Evolutionary conservation across 2,113 vertebrate genomes (phyloP).

Genomic region (Trachemys scripta): DNA sequence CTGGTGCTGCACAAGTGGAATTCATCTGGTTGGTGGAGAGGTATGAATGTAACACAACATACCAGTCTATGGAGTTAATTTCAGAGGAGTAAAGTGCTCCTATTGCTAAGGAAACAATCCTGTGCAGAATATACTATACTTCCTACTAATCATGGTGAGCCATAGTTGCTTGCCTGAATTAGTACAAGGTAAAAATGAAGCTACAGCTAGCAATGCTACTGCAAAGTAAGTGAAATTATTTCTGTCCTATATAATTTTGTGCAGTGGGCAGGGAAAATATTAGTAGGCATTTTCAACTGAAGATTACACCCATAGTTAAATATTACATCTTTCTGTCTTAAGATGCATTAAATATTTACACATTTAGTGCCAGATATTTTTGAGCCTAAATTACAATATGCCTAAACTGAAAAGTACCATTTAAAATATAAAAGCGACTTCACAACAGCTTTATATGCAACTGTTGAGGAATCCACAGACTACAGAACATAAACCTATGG

Average conservation of each 20-base stretch:
- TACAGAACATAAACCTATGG: not conserved
- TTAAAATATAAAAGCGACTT: not conserved
- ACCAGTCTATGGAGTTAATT: not conserved
- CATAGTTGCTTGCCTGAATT: not conserved
- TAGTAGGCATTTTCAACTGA: not conserved
- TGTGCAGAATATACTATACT: not conserved
- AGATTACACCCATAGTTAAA: not conserved
- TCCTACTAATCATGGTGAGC: not conserved
- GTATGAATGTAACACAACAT: conserved; percentile 33
- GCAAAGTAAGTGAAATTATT: not conserved
- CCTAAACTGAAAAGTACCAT: not conserved
- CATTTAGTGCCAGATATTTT: not conserved
- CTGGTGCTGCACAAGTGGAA: not conserved
- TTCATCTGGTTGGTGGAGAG: conserved; percentile 43
- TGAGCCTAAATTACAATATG: not conserved
- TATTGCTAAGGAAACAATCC: not conserved
- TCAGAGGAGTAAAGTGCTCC: not conserved
- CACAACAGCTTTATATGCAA: not conserved
- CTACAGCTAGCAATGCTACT: not conserved
- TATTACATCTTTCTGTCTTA: not conserved
- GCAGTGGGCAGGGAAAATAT: not conserved
- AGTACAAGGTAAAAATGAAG: not conserved
- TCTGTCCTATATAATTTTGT: not conserved
- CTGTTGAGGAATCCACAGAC: not conserved
- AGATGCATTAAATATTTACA: not conserved